Percentiles rank a stretch among this genome's conserved stretches.
Conservation (phyloP, 2,888 invertebrate species). For the Drosophila nigritarsus region DNA sequence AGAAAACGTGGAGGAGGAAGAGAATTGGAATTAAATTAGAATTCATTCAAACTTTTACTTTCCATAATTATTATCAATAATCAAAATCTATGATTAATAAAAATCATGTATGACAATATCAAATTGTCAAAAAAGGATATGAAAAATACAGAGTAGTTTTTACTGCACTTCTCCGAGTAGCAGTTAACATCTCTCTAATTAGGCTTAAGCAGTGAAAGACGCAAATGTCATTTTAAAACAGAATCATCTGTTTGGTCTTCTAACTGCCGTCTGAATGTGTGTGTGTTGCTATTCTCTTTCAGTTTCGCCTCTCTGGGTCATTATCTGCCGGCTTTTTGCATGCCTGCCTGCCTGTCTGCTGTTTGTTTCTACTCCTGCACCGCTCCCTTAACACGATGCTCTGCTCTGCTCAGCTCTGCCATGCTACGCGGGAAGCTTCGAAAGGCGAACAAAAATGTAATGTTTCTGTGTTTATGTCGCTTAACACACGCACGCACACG, state of each 20-base stretch:
- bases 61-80: constrained; percentile 1
- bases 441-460: constrained; percentile 38
- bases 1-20: constrained; percentile 61
- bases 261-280: constrained; percentile 5
- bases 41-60: constrained; percentile 19
- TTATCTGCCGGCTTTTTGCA: constrained; percentile 65
- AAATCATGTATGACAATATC: neutral
- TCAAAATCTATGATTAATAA: neutral
- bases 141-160: neutral
- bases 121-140: neutral
- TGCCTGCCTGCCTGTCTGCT: constrained; percentile 21
- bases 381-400: constrained; percentile 21
- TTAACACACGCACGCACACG: constrained; percentile 30
- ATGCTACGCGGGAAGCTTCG: constrained; percentile 12
- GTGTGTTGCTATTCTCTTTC: constrained; percentile 18
- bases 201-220: neutral
- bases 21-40: constrained; percentile 60
- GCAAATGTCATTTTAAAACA: constrained; percentile 9
- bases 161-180: neutral
- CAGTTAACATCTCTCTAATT: neutral
- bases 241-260: constrained; percentile 52
- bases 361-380: constrained; percentile 6
- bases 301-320: constrained; percentile 24
- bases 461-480: constrained; percentile 52
- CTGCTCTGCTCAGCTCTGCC: neutral